These are phyloP conservation scores for Phasia obesa DNA, from an alignment of 2,888 invertebrate species.

Conservation along the genomic window DNA sequence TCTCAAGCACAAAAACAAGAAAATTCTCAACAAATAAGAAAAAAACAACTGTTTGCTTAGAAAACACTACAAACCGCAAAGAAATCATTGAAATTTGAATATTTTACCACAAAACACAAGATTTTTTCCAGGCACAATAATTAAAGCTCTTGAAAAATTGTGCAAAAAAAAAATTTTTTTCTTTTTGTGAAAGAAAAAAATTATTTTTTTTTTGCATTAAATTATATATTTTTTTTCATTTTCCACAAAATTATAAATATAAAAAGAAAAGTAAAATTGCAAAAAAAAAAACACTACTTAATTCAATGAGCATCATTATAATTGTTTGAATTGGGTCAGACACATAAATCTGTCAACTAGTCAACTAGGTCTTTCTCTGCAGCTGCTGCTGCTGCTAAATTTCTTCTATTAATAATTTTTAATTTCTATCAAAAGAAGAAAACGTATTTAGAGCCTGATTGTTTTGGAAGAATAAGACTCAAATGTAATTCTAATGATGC, in stretches of 20 bases:
- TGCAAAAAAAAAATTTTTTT: not conserved
- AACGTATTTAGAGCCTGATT: not conserved
- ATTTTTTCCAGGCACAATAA: not conserved
- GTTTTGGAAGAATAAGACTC: not conserved
- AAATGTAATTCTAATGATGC: not conserved
- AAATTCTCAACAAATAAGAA: too few relatives aligned
- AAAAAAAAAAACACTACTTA: constrained; percentile 20
- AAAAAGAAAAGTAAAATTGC: not conserved
- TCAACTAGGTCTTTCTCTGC: constrained; percentile 8
- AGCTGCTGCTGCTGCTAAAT: constrained; percentile 2
- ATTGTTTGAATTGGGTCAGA: constrained; percentile 69
- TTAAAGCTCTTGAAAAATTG: not conserved
- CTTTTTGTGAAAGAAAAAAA: not conserved
- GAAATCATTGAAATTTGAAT: not conserved
- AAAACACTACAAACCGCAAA: too few relatives aligned
- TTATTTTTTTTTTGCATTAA: not conserved
- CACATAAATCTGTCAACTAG: constrained; percentile 71
- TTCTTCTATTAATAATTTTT: constrained; percentile 1
- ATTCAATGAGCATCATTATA: constrained; percentile 57
- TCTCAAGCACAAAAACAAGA: too few relatives aligned
- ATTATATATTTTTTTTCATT: not conserved
- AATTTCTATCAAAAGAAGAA: constrained; percentile 1
- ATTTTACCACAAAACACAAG: too few relatives aligned
- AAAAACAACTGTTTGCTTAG: too few relatives aligned
- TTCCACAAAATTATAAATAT: not conserved